Conservation (phyloP, 1,140 invertebrate species). For the Bombus superbus region DNA sequence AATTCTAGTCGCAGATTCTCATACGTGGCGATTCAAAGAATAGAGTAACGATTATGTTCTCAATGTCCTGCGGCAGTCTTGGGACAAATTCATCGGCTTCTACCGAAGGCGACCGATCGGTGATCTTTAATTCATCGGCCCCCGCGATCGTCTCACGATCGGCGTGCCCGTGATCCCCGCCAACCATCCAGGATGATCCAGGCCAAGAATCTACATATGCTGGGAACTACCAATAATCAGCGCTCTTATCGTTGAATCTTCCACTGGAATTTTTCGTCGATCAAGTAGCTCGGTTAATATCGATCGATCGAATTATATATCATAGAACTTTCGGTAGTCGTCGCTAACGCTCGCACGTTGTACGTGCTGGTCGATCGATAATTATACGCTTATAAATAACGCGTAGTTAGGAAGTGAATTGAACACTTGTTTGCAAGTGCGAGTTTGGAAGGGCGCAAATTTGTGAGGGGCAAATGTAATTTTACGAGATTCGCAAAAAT, state of each 20-base stretch:
- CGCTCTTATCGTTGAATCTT: constrained; percentile 23
- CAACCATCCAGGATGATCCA: constrained; percentile 55
- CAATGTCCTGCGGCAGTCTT: constrained; percentile 44
- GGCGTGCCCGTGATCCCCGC: constrained; percentile 62
- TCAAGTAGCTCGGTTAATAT: too few relatives aligned
- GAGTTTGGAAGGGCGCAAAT: too few relatives aligned
- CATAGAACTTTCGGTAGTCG: too few relatives aligned
- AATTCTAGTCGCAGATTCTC: constrained; percentile 16
- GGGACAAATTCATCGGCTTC: constrained; percentile 68
- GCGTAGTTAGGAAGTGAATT: too few relatives aligned
- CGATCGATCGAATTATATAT: too few relatives aligned
- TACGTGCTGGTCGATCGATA: too few relatives aligned
- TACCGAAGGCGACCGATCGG: constrained; percentile 51
- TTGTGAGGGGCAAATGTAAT: too few relatives aligned
- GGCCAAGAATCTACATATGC: constrained; percentile 70
- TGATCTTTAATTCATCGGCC: constrained; percentile 74
- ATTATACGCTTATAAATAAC: too few relatives aligned
- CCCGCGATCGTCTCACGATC: constrained; percentile 69
- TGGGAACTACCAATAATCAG: constrained; percentile 61
- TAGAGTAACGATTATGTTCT: constrained; percentile 65
- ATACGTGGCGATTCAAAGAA: constrained; percentile 28
- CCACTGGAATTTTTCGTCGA: background rate
- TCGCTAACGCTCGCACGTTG: too few relatives aligned
- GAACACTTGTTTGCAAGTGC: too few relatives aligned
- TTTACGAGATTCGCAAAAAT: too few relatives aligned